These are phyloP conservation scores for Epirrhoe tristata DNA, from an alignment of 2,888 invertebrate species.

Conservation along the genomic window DNA sequence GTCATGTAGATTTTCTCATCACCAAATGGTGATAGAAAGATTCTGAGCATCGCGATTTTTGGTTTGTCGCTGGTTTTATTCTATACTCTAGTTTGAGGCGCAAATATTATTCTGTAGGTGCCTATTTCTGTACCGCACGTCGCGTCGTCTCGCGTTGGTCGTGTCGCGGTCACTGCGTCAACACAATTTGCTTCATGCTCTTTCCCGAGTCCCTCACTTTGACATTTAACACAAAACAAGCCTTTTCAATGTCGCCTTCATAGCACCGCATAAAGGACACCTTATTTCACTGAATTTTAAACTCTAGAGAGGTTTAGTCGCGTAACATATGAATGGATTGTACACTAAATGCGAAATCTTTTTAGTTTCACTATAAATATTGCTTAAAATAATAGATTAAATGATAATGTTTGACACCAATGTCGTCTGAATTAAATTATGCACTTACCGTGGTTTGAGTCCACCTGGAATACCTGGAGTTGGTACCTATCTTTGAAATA, in stretches of 20 bases:
- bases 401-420: too few species aligned
- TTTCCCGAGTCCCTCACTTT: slow-evolving; percentile 66
- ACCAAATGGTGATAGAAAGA: neutral
- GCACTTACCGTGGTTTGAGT: too few species aligned
- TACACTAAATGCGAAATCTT: neutral
- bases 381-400: too few species aligned
- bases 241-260: slow-evolving; percentile 61
- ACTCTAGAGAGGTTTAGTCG: slow-evolving; percentile 5
- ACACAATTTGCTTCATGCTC: slow-evolving; percentile 69
- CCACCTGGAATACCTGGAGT: too few species aligned
- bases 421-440: too few species aligned
- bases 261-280: slow-evolving; percentile 38
- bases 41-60: neutral
- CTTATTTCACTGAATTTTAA: slow-evolving; percentile 40
- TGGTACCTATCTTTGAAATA: too few species aligned
- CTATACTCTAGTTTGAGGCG: slow-evolving; percentile 9
- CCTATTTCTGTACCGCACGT: slow-evolving; percentile 6
- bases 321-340: neutral
- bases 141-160: slow-evolving; percentile 41
- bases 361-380: too few species aligned
- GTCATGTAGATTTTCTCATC: too few species aligned
- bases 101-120: neutral
- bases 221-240: slow-evolving; percentile 78
- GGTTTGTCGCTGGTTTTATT: slow-evolving; percentile 1
- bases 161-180: slow-evolving; percentile 69